Base-by-base conservation (phyloP, 1,140 invertebrate species). In the Drosophila athabasca region DNA sequence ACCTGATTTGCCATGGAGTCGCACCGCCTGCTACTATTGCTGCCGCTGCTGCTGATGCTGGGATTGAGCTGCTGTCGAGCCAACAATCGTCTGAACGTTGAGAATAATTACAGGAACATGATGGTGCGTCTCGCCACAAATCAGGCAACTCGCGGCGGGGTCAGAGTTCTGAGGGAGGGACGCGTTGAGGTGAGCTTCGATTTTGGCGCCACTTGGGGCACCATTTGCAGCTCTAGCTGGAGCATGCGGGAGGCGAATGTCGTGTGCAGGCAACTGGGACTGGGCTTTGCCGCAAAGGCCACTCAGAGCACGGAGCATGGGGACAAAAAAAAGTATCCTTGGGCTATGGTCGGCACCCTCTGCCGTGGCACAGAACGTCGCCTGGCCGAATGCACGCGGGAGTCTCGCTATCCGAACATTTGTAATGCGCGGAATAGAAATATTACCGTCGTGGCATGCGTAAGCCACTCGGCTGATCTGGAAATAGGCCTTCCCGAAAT, bases 161-260 rank as follows among this genome's bases (percentile, higher is more conserved):
- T 48, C 0, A 46, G 44, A 29, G 39, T 52, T 0, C 45, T 83
- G 5, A 64, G 79, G 5, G 81, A 88, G 51, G 90, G 90, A 9
- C 90, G 90, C 1, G 90, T 91, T 1, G 90, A 97, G 93, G 93
- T 97, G 0, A 93, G 94, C 77, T 92, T 94, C 51, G 93, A 93
- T 22, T 79, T 78, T 43, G 92, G 93, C n/a, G 39, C 22, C 6
- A 77, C 88, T 2, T 98, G 97, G 97, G 95, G 96, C 11, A 93
- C 95, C 4, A 94, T 98, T 22, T 99, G 98, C 91, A 96, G 95
- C 13, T 96, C 97, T 79, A 95, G 95, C 15, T 98, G 96, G 97
- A 95, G 96, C 6, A 87, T 97, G 0, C 93, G 96, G 43, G 97
- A 98, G 92, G 97, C 96, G 0, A 94, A 94, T 70, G 96, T 97